Percentiles rank a stretch among this genome's conserved stretches.
These are phyloP conservation scores for Enteromius viviparus DNA, from an alignment of 2,797 vertebrate species.

Conservation along the genomic window DNA sequence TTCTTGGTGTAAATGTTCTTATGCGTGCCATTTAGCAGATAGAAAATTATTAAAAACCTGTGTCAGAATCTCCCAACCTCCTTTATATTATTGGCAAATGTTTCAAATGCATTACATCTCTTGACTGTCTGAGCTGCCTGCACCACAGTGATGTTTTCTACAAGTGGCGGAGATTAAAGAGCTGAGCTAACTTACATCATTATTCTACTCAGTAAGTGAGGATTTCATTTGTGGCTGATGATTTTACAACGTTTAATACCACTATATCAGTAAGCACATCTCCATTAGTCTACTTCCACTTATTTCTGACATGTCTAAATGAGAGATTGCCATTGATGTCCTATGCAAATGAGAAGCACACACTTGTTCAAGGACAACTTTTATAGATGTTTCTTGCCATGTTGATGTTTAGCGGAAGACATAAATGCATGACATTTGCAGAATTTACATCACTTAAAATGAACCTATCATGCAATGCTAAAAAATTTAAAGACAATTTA, in stretches of 20 bases:
- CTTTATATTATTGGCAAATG: slow-evolving; percentile 21
- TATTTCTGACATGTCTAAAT: slow-evolving; percentile 74
- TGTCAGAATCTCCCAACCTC: not conserved
- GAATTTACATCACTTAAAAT: not conserved
- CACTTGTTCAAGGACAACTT: slow-evolving; percentile 73
- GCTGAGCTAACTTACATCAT: slow-evolving; percentile 60
- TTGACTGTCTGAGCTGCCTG: slow-evolving; percentile 12
- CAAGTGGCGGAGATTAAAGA: slow-evolving; percentile 58
- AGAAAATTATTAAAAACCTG: not conserved
- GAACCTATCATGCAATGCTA: too few species aligned
- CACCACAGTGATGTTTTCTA: slow-evolving; percentile 8
- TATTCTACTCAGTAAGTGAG: slow-evolving; percentile 59
- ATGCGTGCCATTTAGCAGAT: not conserved
- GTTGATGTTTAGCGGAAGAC: not conserved
- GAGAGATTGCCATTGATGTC: slow-evolving; percentile 78
- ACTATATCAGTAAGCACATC: slow-evolving; percentile 75
- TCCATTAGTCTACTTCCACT: slow-evolving; percentile 77
- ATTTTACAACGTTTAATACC: slow-evolving; percentile 70
- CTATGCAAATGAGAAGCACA: slow-evolving; percentile 77
- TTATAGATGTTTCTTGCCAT: slow-evolving; percentile 61
- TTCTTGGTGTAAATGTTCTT: slow-evolving; percentile 9
- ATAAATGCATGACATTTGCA: not conserved
- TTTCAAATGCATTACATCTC: slow-evolving; percentile 11
- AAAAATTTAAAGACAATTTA: not conserved
- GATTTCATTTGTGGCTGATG: slow-evolving; percentile 67